Evolutionary conservation across 1,140 invertebrate genomes (phyloP).

Genomic region (Diploscapter pachys): DNA sequence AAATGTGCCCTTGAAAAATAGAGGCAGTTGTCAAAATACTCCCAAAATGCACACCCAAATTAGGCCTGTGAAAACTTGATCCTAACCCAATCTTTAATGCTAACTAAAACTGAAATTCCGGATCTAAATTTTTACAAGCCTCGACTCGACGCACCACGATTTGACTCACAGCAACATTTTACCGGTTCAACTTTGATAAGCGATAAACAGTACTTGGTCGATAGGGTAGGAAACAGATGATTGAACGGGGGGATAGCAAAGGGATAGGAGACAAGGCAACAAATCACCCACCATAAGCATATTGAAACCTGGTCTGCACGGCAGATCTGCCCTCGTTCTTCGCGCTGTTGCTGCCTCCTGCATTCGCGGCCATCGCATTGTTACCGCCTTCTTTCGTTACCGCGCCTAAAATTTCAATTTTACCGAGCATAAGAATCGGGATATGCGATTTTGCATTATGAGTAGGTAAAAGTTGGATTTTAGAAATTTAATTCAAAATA

Average conservation of each 20-base stretch:
- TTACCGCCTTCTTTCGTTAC: slow-evolving; percentile 22
- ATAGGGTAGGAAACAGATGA: too few species aligned
- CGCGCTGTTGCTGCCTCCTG: neutral
- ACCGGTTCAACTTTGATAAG: too few species aligned
- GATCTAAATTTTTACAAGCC: neutral
- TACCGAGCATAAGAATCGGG: neutral
- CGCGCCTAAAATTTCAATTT: slow-evolving; percentile 11
- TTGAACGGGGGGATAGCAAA: neutral
- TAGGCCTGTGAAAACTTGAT: too few species aligned
- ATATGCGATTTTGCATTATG: neutral
- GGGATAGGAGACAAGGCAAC: neutral
- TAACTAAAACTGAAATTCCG: neutral
- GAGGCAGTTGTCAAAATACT: neutral
- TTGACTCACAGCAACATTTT: too few species aligned
- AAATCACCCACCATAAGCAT: slow-evolving; percentile 52
- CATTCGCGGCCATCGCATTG: slow-evolving; percentile 9
- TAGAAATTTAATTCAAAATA: too few species aligned
- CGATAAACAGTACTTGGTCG: too few species aligned
- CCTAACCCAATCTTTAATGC: too few species aligned
- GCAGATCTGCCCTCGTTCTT: slow-evolving; percentile 44
- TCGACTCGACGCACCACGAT: too few species aligned
- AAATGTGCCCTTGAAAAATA: neutral
- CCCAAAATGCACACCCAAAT: neutral
- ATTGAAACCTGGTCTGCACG: slow-evolving; percentile 57
- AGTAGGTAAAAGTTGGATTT: neutral